Evolutionary conservation across 2,888 invertebrate genomes (phyloP).

Genomic region (Bombyx huttoni): DNA sequence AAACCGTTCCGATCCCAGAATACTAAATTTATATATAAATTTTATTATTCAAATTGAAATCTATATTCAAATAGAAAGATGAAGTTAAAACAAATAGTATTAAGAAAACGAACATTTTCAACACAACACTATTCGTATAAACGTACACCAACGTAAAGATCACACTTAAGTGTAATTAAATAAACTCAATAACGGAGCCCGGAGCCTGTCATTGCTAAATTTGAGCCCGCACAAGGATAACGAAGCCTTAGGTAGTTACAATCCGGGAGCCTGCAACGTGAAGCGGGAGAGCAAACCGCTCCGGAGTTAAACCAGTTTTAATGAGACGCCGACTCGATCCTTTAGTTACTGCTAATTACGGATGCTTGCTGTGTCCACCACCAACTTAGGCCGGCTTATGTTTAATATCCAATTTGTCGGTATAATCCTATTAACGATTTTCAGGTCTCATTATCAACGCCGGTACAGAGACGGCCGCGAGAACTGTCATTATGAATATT

Average conservation of each 20-base stretch:
- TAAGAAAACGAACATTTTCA: too few species aligned
- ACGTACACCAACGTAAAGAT: not conserved
- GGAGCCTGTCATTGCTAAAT: not conserved
- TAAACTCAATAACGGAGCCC: not conserved
- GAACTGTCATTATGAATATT: not conserved
- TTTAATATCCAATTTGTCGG: constrained; percentile 58
- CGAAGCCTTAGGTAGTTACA: constrained; percentile 17
- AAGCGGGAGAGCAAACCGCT: constrained; percentile 17
- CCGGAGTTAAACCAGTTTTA: constrained; percentile 7
- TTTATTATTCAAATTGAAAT: too few species aligned
- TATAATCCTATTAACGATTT: constrained; percentile 60
- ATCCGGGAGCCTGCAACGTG: constrained; percentile 23
- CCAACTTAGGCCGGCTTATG: constrained; percentile 51
- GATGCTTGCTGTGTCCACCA: constrained; percentile 54
- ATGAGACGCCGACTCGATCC: constrained; percentile 31
- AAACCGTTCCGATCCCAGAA: too few species aligned
- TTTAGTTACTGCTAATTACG: constrained; percentile 64
- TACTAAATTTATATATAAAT: too few species aligned
- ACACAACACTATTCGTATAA: not conserved
- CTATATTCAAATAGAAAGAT: too few species aligned
- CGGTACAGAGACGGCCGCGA: not conserved
- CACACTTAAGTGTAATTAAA: not conserved
- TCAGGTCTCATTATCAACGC: constrained; percentile 40
- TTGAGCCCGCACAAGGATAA: not conserved
- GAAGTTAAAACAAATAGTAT: too few species aligned